Evolutionary conservation across 2,797 vertebrate genomes (phyloP).

Genomic region (Clarias fuscus): DNA sequence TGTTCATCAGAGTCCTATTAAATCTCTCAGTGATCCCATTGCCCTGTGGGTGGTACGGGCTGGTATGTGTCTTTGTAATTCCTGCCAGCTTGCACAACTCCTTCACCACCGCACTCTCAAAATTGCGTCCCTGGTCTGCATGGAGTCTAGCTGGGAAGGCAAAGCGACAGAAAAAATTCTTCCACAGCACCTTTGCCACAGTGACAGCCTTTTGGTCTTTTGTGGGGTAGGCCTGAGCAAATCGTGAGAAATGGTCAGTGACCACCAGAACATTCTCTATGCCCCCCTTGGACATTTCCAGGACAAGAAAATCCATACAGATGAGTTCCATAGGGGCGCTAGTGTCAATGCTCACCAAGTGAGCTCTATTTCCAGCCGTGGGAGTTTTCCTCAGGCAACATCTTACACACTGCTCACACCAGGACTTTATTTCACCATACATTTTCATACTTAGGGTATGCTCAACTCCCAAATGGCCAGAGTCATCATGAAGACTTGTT

Average conservation of each 20-base stretch:
- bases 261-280: slow-evolving; percentile 51
- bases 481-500: no score
- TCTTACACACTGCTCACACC: slow-evolving; percentile 55
- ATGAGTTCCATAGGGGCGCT: slow-evolving; percentile 34
- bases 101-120: background rate
- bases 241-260: slow-evolving; percentile 45
- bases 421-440: slow-evolving; percentile 53
- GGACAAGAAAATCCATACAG: slow-evolving; percentile 38
- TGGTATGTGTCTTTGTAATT: no score
- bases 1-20: no score
- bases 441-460: slow-evolving; percentile 3
- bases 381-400: slow-evolving; percentile 58
- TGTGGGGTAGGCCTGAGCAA: no score
- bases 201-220: slow-evolving; percentile 15
- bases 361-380: slow-evolving; percentile 36
- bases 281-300: slow-evolving; percentile 22
- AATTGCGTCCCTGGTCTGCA: no score
- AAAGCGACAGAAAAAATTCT: background rate
- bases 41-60: no score
- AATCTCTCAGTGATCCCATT: no score
- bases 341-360: slow-evolving; percentile 53
- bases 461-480: no score
- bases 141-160: background rate
- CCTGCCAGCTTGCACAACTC: slow-evolving; percentile 48
- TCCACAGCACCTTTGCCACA: slow-evolving; percentile 10